Evolutionary conservation across 2,888 invertebrate genomes (phyloP).

Genomic region (Neoaliturus tenellus): DNA sequence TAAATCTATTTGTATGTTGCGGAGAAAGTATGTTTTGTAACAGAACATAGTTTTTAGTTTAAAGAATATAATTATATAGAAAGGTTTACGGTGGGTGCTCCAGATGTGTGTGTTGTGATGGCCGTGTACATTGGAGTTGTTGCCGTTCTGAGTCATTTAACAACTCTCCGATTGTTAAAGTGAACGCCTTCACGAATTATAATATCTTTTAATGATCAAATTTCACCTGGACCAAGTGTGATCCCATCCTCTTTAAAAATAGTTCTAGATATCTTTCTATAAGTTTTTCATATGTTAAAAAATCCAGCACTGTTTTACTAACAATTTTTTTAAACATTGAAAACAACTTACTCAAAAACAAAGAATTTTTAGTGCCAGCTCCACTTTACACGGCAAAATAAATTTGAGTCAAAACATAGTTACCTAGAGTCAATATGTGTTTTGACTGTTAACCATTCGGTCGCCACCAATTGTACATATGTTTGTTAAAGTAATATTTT

Average conservation of each 20-base stretch:
- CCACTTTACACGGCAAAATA: constrained; percentile 15
- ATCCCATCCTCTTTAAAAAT: no score
- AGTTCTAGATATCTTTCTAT: no score
- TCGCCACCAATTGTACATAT: constrained; percentile 36
- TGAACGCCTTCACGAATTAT: no score
- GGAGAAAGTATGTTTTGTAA: constrained; percentile 45
- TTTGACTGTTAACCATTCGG: constrained; percentile 15
- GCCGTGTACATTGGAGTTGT: constrained; percentile 18
- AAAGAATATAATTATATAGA: constrained; percentile 18
- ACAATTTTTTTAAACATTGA: no score
- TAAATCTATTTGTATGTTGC: constrained; percentile 36
- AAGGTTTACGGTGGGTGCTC: constrained; percentile 8
- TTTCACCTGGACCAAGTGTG: no score
- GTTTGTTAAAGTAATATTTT: constrained; percentile 58
- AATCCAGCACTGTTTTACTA: no score
- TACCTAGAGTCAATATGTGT: constrained; percentile 35
- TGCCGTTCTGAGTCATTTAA: no score
- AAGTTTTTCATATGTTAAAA: no score
- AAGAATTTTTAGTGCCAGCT: no score
- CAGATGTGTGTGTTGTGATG: constrained; percentile 18
- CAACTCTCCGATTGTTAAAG: no score
- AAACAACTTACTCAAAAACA: no score
- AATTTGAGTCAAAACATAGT: constrained; percentile 44
- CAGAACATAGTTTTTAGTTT: constrained; percentile 43
- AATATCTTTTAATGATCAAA: no score